phyloP scores from a whole-genome alignment of 2,888 invertebrate genomes.

The Melieria omissa region DNA sequence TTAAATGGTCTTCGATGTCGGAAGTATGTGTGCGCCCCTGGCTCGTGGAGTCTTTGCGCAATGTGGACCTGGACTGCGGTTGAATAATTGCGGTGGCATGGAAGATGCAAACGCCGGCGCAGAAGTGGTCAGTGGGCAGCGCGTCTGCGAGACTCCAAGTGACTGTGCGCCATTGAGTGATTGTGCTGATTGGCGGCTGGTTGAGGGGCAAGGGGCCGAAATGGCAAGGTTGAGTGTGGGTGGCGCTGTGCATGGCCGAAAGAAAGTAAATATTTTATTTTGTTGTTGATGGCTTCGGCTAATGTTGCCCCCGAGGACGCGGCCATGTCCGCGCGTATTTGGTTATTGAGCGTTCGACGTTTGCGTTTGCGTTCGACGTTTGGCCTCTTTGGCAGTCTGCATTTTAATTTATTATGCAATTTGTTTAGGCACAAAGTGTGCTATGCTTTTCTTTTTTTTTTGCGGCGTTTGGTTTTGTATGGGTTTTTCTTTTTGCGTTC shows the following conservation, averaged over 20 bases:
- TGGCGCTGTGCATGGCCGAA: not conserved
- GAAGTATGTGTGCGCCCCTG: too few relatives aligned
- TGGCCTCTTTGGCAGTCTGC: not conserved
- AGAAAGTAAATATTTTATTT: not conserved
- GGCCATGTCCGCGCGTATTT: not conserved
- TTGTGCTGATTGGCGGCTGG: not conserved
- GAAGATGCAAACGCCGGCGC: too few relatives aligned
- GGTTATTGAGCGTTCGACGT: not conserved
- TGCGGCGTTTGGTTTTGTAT: too few relatives aligned
- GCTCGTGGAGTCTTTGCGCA: too few relatives aligned
- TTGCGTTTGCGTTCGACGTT: not conserved
- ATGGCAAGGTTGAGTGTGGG: not conserved
- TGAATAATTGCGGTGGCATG: too few relatives aligned
- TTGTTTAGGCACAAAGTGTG: not conserved
- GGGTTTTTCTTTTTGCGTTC: not conserved
- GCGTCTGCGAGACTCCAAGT: too few relatives aligned
- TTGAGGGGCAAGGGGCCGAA: not conserved
- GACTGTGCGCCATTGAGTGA: not conserved
- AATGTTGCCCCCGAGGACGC: not conserved
- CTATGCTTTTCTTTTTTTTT: not conserved
- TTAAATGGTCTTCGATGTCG: too few relatives aligned
- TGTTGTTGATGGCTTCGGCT: not conserved
- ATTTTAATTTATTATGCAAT: slow-evolving; percentile 30
- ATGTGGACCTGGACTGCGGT: too few relatives aligned
- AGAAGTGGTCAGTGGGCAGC: too few relatives aligned